Conservation (phyloP, 2,888 invertebrate species). For the Yponomeuta plumbellus region DNA sequence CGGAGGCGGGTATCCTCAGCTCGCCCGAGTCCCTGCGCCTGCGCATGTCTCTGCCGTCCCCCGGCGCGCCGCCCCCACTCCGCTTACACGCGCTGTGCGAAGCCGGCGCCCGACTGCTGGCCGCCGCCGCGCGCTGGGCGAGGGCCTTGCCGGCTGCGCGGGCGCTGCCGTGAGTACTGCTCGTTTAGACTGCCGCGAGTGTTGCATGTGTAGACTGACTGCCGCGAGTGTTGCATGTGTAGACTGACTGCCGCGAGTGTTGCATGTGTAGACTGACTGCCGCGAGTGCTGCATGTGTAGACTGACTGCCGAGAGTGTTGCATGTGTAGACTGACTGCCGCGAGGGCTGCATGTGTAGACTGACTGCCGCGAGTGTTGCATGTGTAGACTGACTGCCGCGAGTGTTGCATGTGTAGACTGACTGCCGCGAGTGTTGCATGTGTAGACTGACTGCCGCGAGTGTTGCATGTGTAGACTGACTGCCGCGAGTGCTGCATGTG, state of each 20-base stretch:
- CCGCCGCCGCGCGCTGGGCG: conserved; percentile 93
- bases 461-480: too few relatives aligned
- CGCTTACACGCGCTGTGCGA: conserved; percentile 96
- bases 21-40: conserved; percentile 42
- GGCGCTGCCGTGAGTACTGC: conserved; percentile 79
- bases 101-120: conserved; percentile 93
- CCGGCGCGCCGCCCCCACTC: conserved; percentile 89
- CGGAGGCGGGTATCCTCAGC: conserved; percentile 39
- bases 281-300: not conserved
- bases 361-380: too few relatives aligned
- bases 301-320: not conserved
- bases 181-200: not conserved
- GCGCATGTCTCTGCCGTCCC: conserved; percentile 56
- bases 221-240: too few relatives aligned
- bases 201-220: too few relatives aligned
- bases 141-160: conserved; percentile 89
- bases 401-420: too few relatives aligned
- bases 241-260: not conserved
- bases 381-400: too few relatives aligned
- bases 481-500: too few relatives aligned
- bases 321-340: too few relatives aligned
- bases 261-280: not conserved
- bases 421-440: too few relatives aligned
- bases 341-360: too few relatives aligned
- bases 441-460: too few relatives aligned